These are phyloP conservation scores for Drosophila santomea DNA, from an alignment of 1,140 invertebrate genomes.

Conservation along the genomic window DNA sequence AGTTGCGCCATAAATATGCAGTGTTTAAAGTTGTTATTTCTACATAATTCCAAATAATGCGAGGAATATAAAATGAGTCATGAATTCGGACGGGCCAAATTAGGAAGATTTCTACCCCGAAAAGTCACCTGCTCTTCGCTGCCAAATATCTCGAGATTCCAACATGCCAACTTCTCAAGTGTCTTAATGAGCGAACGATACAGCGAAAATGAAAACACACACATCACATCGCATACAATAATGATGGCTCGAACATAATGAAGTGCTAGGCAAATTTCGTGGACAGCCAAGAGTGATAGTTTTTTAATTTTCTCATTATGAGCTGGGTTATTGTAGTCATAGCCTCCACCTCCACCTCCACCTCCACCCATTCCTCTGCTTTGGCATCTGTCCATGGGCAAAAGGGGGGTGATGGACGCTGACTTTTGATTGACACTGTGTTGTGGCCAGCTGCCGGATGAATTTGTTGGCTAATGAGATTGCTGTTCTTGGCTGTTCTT, in stretches of 20 bases:
- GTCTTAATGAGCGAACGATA: constrained; percentile 26
- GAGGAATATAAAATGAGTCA: constrained; percentile 31
- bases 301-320: constrained; percentile 47
- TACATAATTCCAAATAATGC: constrained; percentile 3
- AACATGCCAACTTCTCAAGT: constrained; percentile 23
- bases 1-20: neutral
- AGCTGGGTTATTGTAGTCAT: constrained; percentile 19
- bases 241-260: constrained; percentile 12
- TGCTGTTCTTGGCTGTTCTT: constrained; percentile 27
- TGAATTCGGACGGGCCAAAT: neutral
- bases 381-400: constrained; percentile 33
- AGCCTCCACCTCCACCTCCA: too few relatives aligned
- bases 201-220: neutral
- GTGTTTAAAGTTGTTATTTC: constrained; percentile 9
- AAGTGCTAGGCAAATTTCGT: constrained; percentile 8
- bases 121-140: neutral
- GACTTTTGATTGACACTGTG: constrained; percentile 68
- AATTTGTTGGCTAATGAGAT: constrained; percentile 38
- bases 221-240: neutral
- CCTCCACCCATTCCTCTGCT: too few relatives aligned
- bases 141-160: neutral
- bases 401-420: neutral
- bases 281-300: constrained; percentile 26
- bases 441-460: constrained; percentile 72
- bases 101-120: neutral